Percentiles rank a stretch among this genome's conserved stretches.
phyloP scores from a whole-genome alignment of 2,113 vertebrate species.

The Microcebus jonahi region DNA sequence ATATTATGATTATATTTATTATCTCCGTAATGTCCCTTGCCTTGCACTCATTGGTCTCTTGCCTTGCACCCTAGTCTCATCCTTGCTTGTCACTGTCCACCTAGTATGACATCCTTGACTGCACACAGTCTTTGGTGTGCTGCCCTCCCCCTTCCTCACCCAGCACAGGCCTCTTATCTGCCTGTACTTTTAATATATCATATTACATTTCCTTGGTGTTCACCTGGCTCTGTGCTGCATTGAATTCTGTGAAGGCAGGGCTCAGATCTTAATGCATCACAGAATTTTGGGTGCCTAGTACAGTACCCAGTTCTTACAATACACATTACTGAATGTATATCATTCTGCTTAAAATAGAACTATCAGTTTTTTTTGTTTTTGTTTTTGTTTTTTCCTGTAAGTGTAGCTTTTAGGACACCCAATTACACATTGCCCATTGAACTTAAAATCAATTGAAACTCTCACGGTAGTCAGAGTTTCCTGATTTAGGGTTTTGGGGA shows the following conservation, averaged over 20 bases:
- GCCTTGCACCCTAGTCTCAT: neutral
- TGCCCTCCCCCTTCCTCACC: neutral
- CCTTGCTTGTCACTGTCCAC: slow-evolving; percentile 15
- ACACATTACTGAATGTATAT: neutral
- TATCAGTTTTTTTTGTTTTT: neutral
- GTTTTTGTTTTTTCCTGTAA: neutral
- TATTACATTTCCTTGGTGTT: neutral
- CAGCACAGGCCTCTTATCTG: neutral
- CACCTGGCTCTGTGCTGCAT: neutral
- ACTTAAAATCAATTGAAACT: slow-evolving; percentile 22
- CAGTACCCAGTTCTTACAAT: neutral
- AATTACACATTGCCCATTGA: slow-evolving; percentile 24
- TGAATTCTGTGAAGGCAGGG: neutral
- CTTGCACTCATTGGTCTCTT: neutral
- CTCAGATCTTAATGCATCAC: neutral
- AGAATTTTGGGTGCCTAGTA: neutral
- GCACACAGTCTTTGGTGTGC: neutral
- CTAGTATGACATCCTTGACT: slow-evolving; percentile 8
- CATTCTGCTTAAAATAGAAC: neutral
- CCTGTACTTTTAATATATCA: neutral
- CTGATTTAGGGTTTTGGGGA: slow-evolving; percentile 30
- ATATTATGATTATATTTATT: neutral
- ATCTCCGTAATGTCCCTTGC: neutral
- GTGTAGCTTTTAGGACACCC: neutral
- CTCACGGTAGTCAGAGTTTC: neutral